Conservation (phyloP, 2,797 vertebrate species). For the Anguilla anguilla region DNA sequence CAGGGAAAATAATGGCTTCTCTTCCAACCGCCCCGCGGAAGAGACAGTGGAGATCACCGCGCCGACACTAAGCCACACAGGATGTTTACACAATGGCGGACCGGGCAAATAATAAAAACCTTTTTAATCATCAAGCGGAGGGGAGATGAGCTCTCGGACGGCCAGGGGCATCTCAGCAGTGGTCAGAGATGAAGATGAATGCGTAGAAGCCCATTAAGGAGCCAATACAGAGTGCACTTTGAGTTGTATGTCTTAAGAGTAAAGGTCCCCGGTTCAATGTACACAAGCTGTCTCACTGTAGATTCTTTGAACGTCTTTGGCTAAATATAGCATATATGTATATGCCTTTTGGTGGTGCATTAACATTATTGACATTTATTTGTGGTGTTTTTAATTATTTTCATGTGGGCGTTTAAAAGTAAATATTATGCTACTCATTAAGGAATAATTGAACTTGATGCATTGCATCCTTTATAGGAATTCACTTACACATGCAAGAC, state of each 20-base stretch:
- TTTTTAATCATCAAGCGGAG: constrained; percentile 72
- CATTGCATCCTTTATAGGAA: constrained; percentile 56
- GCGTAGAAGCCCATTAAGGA: constrained; percentile 42
- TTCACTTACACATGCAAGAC: constrained; percentile 54
- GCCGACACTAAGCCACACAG: constrained; percentile 70
- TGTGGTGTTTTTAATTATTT: constrained; percentile 60
- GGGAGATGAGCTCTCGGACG: constrained; percentile 51
- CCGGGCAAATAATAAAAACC: constrained; percentile 70
- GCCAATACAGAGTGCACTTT: constrained; percentile 48
- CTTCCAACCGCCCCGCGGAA: constrained; percentile 63
- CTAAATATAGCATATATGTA: not conserved
- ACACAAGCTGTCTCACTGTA: constrained; percentile 24
- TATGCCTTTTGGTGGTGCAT: constrained; percentile 40
- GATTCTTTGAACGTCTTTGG: not conserved
- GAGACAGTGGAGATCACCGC: constrained; percentile 57
- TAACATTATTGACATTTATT: constrained; percentile 43
- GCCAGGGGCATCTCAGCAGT: constrained; percentile 59
- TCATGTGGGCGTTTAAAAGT: constrained; percentile 54
- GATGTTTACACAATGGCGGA: constrained; percentile 72
- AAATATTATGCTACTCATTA: constrained; percentile 52
- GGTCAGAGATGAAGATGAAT: constrained; percentile 69
- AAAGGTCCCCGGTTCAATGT: constrained; percentile 44
- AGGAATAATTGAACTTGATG: constrained; percentile 52
- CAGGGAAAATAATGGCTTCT: constrained; percentile 70
- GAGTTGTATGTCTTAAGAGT: constrained; percentile 27